These are phyloP conservation scores for Micrastur ruficollis DNA, from an alignment of 2,797 vertebrate genomes.

Conservation along the genomic window DNA sequence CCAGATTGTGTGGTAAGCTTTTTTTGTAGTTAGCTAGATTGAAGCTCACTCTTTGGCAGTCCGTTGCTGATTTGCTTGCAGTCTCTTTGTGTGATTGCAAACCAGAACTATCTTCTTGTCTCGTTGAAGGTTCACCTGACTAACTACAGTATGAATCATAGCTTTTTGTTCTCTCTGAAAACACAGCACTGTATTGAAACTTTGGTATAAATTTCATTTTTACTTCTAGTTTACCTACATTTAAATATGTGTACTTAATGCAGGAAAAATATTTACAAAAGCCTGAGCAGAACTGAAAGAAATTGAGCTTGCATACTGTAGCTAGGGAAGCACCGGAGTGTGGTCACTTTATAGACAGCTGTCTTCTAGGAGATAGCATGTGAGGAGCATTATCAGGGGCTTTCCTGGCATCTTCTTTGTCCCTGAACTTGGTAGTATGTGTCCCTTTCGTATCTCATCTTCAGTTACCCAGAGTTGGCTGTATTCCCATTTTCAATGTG, in stretches of 20 bases:
- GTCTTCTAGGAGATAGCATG: neutral
- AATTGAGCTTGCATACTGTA: neutral
- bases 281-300: neutral
- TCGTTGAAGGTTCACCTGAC: neutral
- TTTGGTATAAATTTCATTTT: neutral
- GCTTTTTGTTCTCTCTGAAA: neutral
- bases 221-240: neutral
- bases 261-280: neutral
- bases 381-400: neutral
- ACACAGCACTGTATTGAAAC: neutral
- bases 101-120: neutral
- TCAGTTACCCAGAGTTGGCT: neutral
- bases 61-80: neutral
- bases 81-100: neutral
- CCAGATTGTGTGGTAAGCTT: neutral
- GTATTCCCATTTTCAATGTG: neutral
- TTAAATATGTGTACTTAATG: neutral
- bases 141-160: neutral
- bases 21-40: neutral
- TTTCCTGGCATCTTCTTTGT: neutral
- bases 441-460: neutral
- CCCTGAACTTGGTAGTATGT: neutral
- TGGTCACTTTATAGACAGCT: neutral
- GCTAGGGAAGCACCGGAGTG: neutral
- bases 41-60: neutral